Evolutionary conservation across 2,888 invertebrate genomes (phyloP), one percentile per base, ranked within the genome.

Genomic region (Epinotia nisella): DNA sequence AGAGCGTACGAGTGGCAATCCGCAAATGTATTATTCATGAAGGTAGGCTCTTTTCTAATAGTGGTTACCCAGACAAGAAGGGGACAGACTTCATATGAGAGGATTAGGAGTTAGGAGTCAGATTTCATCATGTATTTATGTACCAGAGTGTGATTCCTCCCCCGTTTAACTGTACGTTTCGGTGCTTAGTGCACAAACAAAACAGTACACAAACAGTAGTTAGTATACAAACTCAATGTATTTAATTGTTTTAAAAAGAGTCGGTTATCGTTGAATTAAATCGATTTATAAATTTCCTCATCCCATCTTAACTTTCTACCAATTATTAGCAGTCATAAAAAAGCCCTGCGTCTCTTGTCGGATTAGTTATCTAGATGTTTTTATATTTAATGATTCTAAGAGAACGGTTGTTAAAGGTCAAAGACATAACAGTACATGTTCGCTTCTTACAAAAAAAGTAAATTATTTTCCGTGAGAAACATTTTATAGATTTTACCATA

Each of bases 1-100:
- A 62, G 64, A 78, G 65, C 74, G 79, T 81, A 83, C 77, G 78
- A 80, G 79, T 80, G 82, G 81, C 79, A 83, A 84, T 83, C 84
- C 84, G 77, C 80, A 77, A 78, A 83, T 87, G 81, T 85, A 86
- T 87, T 82, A 87, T 87, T 84, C 81, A 87, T 85, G 79, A 82
- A 78, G 78, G 77, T 79, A 79, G 78, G 81, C 83, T 82, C 79
- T 78, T 80, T 79, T 81, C 83, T 84, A 85, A 87, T 87, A 85
- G 86, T 82, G 83, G 85, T 83, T 83, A 83, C 83, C 78, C 80
- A 82, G 82, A 85, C 84, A 84, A 82, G 81, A 79, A 78, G 64
- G 75, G 74, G 80, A 76, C 79, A 77, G 76, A 79, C 79, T 76
- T 49, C 17, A 41, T 66, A 55, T 41, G 39, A 56, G 21, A 10